phyloP scores from a whole-genome alignment of 92 coral and sea anemone species.

The Ricordea florida region DNA sequence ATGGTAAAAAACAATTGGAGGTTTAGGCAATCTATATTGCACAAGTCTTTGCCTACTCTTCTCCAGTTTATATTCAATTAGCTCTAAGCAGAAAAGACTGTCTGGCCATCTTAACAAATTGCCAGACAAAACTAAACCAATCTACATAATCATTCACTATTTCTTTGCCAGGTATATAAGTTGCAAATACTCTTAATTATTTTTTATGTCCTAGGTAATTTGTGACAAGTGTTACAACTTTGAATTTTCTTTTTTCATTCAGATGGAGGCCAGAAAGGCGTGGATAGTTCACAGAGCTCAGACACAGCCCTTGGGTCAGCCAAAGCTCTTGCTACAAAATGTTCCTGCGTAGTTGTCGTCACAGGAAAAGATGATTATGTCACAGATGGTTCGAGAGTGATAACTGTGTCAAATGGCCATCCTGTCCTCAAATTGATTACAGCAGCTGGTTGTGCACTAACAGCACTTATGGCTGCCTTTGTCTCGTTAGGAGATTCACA shows the following conservation, averaged over 20 bases:
- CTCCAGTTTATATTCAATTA: too few relatives aligned
- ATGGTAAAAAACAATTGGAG: too few relatives aligned
- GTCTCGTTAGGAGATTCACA: constrained; percentile 33
- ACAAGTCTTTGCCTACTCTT: too few relatives aligned
- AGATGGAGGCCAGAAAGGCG: constrained; percentile 46
- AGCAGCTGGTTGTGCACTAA: constrained; percentile 51
- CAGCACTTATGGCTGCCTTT: constrained; percentile 43
- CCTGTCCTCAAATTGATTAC: constrained; percentile 37
- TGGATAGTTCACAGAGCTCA: constrained; percentile 43
- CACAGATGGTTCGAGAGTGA: constrained; percentile 45
- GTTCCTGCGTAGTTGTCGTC: constrained; percentile 55
- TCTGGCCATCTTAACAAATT: too few relatives aligned
- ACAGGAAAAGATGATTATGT: constrained; percentile 46
- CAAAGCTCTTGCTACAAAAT: constrained; percentile 40
- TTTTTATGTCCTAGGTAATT: background rate
- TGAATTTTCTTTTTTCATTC: background rate
- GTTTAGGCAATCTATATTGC: too few relatives aligned
- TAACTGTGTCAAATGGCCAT: constrained; percentile 46
- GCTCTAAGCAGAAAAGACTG: too few relatives aligned
- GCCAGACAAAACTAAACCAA: too few relatives aligned
- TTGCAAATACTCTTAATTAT: too few relatives aligned
- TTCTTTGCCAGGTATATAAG: too few relatives aligned
- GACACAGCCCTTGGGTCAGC: constrained; percentile 45
- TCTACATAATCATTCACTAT: too few relatives aligned
- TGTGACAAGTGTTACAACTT: background rate